Base-by-base conservation (phyloP, 2,113 vertebrate genomes). In the Chrysochloris asiatica region DNA sequence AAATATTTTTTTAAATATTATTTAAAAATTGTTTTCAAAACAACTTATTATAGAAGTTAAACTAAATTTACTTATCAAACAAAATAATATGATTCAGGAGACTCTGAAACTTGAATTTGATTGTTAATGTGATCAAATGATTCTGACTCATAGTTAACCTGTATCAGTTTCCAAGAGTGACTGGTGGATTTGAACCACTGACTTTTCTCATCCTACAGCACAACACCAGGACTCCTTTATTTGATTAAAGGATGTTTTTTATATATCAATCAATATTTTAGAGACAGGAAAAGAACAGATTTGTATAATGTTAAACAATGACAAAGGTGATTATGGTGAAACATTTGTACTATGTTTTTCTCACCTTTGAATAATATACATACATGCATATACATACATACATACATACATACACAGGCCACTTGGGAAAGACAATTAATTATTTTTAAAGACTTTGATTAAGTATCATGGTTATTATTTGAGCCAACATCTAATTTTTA, bases 1-100 rank as follows among this genome's bases (percentile, higher is more conserved):
- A 81, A 85, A 19, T 67, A 26, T 33, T 63, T 75, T n/a, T 65
- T 22, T 41, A 77, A 79, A 0, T 28, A 16, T 59, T 61, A n/a
- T 0, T 4, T 59, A 73, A 85, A 86, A 16, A 47, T 0, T 33
- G 43, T 1, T 89, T 84, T 67, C 8, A 21, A 73, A 2, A 3
- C 4, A 84, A 82, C 4, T 41, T 81, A 75, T 82, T 87, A 84
- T 91, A 54, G 13, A 87, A 56, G 85, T 65, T 93, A 65, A 85
- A 38, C 4, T 77, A 4, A 61, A 36, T 48, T 72, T 41, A 8
- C 86, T 61, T 83, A 5, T 45, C 92, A 38, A 88, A 93, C 92
- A 38, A 88, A 92, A 83, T 9, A 81, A 80, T 2, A 38, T 72
- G 14, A 24, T 5, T 89, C 9, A 61, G 16, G 0, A 45, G 24